phyloP scores from a whole-genome alignment of 1,140 invertebrate species.

The Bombus fervidus region DNA sequence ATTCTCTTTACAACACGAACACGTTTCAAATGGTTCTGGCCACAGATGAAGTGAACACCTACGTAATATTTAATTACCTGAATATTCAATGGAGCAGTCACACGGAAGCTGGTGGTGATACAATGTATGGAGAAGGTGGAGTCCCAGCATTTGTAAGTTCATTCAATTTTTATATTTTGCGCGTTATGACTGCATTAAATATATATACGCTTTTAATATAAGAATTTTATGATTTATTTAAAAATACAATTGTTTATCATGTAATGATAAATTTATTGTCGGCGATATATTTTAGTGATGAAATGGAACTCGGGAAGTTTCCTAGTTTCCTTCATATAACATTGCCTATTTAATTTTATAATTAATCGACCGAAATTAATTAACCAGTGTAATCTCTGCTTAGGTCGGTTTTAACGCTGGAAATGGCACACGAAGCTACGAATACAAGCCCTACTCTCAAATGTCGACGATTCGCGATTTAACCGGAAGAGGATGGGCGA shows the following conservation, averaged over 20 bases:
- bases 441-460: slow-evolving; percentile 96
- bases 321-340: too few relatives aligned
- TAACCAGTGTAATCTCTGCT: too few relatives aligned
- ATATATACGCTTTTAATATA: too few relatives aligned
- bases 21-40: slow-evolving; percentile 96
- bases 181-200: too few relatives aligned
- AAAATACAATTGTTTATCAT: too few relatives aligned
- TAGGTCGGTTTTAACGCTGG: slow-evolving; percentile 97
- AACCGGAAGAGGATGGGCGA: slow-evolving; percentile 92
- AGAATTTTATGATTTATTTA: too few relatives aligned
- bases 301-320: too few relatives aligned
- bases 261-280: too few relatives aligned
- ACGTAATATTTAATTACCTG: slow-evolving; percentile 96
- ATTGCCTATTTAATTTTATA: too few relatives aligned
- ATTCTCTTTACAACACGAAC: slow-evolving; percentile 92
- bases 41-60: slow-evolving; percentile 96
- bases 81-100: slow-evolving; percentile 95
- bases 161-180: not conserved
- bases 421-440: slow-evolving; percentile 94
- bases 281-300: too few relatives aligned
- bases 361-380: too few relatives aligned
- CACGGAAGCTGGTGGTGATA: slow-evolving; percentile 95
- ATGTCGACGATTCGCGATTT: slow-evolving; percentile 92
- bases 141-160: slow-evolving; percentile 91
- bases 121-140: slow-evolving; percentile 92